Base-by-base conservation (phyloP, 2,888 invertebrate species). In the Troglohyphantes excavatus region DNA sequence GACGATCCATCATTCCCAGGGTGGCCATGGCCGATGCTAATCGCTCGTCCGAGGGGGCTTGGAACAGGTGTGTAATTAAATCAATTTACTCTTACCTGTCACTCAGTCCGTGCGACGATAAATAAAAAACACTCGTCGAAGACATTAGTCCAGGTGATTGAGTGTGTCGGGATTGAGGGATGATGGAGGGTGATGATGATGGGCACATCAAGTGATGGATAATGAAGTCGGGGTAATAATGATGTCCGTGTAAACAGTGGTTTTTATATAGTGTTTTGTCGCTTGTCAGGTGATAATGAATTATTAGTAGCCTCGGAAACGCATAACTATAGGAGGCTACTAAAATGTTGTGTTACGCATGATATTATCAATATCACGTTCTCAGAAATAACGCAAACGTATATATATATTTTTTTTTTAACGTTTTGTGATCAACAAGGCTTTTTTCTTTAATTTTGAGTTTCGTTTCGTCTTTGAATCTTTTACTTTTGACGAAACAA, bases 61-160 rank as follows among this genome's bases (percentile, higher is more conserved):
- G n/a, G n/a, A 73, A 88, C 87, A 88, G 67, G 87, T 88, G 87
- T 75, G 73, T 89, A 89, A 89, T 89, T 89, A 89, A 89, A 89
- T 89, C 82, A 89, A 82, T 82, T 89, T 43, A 26, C 82, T 72
- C 68, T 78, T 67, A 61, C 78, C 68, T 86, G 85, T 61, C 85
- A 70, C 61, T 86, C 67, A 73, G 39, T 43, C 39, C 26, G n/a
- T 17, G 19, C 29, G 68, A 68, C 9, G n/a, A 68, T 46, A 23
- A 26, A 27, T n/a, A 26, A 72, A 72, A 72, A 46, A 46, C 23
- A 72, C 43, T 23, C 13, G 26, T 46, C 23, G 17, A 23, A 46
- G 43, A 46, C 26, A 27, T 72, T 72, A 72, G 46, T 46, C 13
- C 53, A 5, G 53, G 46, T 72, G 72, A 72, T 72, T 46, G 72